A percentile compares a stretch with the other conserved stretches of the same genome.
phyloP scores from a whole-genome alignment of 2,113 vertebrate genomes.

The Cairina moschata region DNA sequence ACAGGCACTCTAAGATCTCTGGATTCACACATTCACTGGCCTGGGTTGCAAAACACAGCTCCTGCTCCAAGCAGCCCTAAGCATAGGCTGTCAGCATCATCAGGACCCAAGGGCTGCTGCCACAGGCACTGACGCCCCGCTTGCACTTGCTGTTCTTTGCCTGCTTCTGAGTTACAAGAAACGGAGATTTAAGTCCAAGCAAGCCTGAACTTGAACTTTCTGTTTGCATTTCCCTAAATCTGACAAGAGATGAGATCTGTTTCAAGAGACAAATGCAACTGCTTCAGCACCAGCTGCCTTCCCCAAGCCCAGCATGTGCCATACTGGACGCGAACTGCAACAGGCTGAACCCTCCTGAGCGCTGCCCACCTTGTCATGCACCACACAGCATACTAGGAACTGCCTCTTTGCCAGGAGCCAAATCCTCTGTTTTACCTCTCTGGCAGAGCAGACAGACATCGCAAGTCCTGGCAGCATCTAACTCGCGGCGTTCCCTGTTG shows the following conservation, averaged over 20 bases:
- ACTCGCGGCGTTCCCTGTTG: background rate
- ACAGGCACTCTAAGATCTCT: background rate
- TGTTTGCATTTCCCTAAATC: background rate
- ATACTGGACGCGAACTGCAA: background rate
- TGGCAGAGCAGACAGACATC: background rate
- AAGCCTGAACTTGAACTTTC: background rate
- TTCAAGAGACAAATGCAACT: background rate
- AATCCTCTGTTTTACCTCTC: background rate
- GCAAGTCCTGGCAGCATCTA: background rate
- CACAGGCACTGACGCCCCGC: background rate
- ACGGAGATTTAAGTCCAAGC: background rate
- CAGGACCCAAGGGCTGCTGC: accelerated
- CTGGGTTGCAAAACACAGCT: background rate
- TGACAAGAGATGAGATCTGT: background rate
- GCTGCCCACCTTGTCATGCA: background rate
- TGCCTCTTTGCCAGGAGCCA: background rate
- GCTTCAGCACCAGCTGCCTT: background rate
- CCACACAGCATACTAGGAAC: background rate
- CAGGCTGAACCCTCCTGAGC: background rate
- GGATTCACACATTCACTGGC: background rate
- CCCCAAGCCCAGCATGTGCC: background rate
- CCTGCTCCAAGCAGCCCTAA: background rate
- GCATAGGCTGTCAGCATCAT: accelerated
- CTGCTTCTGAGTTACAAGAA: background rate
- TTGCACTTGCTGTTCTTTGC: background rate